Evolutionary conservation across 2,113 vertebrate species (phyloP).

Genomic region (Panthera uncia): DNA sequence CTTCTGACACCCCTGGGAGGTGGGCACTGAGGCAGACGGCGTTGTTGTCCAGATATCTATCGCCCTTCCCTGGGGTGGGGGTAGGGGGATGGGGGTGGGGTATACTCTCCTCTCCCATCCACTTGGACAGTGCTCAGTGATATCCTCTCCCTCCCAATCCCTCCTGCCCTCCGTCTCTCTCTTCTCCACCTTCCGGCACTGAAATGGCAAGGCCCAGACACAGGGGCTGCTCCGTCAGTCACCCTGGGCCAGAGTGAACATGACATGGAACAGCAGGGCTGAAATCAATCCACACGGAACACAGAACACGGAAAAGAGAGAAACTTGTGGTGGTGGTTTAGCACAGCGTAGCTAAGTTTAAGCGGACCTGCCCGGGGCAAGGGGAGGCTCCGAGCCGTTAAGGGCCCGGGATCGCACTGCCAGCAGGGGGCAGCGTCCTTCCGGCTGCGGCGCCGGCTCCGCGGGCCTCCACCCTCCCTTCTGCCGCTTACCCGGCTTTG

Average conservation of each 20-base stretch:
- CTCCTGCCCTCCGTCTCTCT: background rate
- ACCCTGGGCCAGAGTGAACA: background rate
- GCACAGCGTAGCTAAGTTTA: background rate
- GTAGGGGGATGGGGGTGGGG: no score
- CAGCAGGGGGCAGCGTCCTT: constrained; percentile 16
- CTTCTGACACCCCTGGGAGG: background rate
- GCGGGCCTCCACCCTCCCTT: background rate
- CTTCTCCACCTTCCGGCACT: no score
- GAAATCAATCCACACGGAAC: background rate
- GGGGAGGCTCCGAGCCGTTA: background rate
- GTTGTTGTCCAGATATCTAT: background rate
- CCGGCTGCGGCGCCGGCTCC: fast-evolving
- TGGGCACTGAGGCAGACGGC: fast-evolving
- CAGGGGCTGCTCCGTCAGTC: background rate
- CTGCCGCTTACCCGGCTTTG: no score
- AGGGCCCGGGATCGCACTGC: background rate
- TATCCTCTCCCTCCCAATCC: no score
- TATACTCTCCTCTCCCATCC: background rate
- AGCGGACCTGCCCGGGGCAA: no score
- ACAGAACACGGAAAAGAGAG: background rate
- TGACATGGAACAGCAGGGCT: background rate
- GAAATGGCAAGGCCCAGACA: background rate
- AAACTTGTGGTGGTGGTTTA: background rate
- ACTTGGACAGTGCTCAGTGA: background rate
- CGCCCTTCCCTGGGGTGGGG: background rate